Evolutionary conservation across 2,797 vertebrate genomes (phyloP), one percentile per base, ranked within the genome.

Genomic region (Platyrinchus mystaceus): DNA sequence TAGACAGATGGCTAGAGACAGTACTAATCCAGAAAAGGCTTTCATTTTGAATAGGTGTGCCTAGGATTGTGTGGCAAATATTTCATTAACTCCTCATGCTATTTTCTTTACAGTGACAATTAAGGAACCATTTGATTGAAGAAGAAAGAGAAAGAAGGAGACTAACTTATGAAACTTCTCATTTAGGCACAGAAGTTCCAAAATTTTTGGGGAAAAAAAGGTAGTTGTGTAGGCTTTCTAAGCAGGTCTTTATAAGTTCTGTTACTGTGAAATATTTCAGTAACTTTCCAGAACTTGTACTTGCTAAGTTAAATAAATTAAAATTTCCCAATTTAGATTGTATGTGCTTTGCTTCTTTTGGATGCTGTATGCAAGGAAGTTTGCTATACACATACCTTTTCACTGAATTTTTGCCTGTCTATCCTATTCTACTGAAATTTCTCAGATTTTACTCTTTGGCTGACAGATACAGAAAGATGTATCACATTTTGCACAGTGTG

Each of bases 1-100:
- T 36, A 86, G 47, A 69, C 73, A 91, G 70, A 83, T 87, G 88
- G 37, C 19, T 84, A 90, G 63, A 84, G 50, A 70, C 2, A 32
- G 4, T 34, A 62, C 5, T 69, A 93, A 80, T 41, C 19, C 74
- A 79, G 43, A 27, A 91, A 94, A 85, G 30, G 55, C 4, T 6
- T 77, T 73, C 9, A 9, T 74, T 80, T 47, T n/a, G 14, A 76
- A 46, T 41, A 82, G 16, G 10, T 59, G 18, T 59, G 32, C 7
- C 34, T 79, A 55, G n/a, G 14, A 84, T 10, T 27, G 2, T 59
- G 21, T 23, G 9, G 27, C 6, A 4, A 78, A 9, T 47, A 77
- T 76, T 69, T 70, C 15, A n/a, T 27, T 41, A 88, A 50, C 10
- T 58, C 22, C 5, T 69, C 21, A 46, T 41, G 4, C 2, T 24